Base-by-base conservation (phyloP, 92 coral and sea anemone genomes). In the Micromussa lordhowensis region DNA sequence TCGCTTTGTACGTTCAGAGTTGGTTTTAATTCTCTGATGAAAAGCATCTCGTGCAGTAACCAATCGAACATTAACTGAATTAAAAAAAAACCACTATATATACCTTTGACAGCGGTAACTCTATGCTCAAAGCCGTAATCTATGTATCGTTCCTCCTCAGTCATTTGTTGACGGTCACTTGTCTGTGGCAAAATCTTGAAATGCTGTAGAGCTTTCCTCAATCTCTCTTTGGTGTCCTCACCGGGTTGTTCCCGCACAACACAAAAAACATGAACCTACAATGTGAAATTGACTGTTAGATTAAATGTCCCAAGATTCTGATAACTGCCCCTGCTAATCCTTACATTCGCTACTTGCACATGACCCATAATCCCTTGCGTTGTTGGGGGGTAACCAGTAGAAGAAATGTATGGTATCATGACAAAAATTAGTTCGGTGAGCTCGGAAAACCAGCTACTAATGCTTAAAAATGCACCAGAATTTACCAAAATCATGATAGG, bases 51-150 rank as follows among this genome's bases (percentile, higher is more conserved):
- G 48, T 40, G 48, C 48, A 4, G 8, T 40, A 40, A 40, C 8
- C 9, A 40, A 40, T 40, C 9, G 48, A 4, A 40, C 48, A 40
- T 0, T 40, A 40, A 40, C n/a, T n/a, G n/a, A n/a, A n/a, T n/a
- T n/a, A n/a, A n/a, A n/a, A n/a, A n/a, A n/a, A n/a, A n/a, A n/a
- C n/a, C n/a, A n/a, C n/a, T n/a, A n/a, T n/a, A 24, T 24, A 2
- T 28, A 95, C 98, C 98, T 88, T 92, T 94, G 32, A 94, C 86
- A 4, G 85, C 94, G 68, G 94, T 92, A 13, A 95, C 96, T 82
- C 98, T 92, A 88, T 95, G 98, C 53, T 95, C 95, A 88, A 94
- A 94, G 68, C 98, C 98, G 72, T 92, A 95, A 84, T 95, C 95
- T 32, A 95, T 70, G 82, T 95, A 95, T 32, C 92, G 87, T 54